A percentile compares a stretch with the other conserved stretches of the same genome.
phyloP scores from a whole-genome alignment of 2,797 vertebrate species.

The Pyrocephalus nanus region DNA sequence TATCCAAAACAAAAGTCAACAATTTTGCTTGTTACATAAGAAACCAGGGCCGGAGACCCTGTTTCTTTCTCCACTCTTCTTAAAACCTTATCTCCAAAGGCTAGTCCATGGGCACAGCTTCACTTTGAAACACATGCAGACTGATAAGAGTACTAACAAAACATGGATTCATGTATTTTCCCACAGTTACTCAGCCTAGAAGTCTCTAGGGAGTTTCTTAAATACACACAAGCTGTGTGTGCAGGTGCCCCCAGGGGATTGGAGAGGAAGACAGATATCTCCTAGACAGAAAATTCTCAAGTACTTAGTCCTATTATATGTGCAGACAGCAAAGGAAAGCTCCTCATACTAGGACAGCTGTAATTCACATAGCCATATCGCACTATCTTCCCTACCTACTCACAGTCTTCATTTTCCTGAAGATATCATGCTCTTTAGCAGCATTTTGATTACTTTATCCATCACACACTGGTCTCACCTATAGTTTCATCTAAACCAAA shows the following conservation, averaged over 20 bases:
- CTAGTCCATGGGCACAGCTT: not conserved
- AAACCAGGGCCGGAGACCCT: not conserved
- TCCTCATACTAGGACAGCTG: not conserved
- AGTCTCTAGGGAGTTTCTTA: not conserved
- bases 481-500: not conserved
- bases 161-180: not conserved
- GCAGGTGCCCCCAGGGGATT: not conserved
- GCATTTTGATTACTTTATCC: not conserved
- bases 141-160: not conserved
- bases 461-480: not conserved
- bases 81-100: not conserved
- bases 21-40: not conserved
- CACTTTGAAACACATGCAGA: rapidly evolving
- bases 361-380: not conserved
- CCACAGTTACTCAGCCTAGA: not conserved
- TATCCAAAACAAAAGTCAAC: not conserved
- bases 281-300: not conserved
- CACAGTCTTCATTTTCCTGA: not conserved
- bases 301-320: not conserved
- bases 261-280: not conserved
- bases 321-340: not conserved
- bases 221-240: rapidly evolving
- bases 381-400: not conserved
- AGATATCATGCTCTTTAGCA: not conserved
- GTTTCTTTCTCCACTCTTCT: not conserved